Evolutionary conservation across 1,140 invertebrate species (phyloP), one percentile per base, ranked within the genome.

Genomic region (Mya arenaria): DNA sequence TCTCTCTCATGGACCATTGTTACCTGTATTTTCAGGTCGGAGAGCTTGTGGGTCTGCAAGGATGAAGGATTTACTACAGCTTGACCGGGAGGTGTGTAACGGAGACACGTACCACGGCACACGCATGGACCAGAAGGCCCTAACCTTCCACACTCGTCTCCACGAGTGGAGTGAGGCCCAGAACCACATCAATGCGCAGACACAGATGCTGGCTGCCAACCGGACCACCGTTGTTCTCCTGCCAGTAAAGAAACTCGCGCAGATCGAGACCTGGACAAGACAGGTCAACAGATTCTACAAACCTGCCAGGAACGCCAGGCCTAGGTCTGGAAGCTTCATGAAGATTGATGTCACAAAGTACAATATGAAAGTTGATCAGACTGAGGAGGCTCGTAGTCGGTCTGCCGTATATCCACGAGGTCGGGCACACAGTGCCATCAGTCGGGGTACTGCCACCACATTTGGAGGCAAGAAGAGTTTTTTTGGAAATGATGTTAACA

Each of bases 271-370:
- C 58, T 81, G 78, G 78, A 81, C 68, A 13, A 60, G 44, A 25
- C 58, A 81, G 17, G 78, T 81, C 8, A 81, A 81, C 41, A 41
- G 60, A 25, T 81, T 48, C 25, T 79, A 79, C 52, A 25, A 15
- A 37, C 75, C 75, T 25, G 36, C 41, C 19, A 65, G 34, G n/a
- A 32, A 8, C 23, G 5, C 39, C 23, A 55, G 75, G 44, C 75
- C 75, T 37, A 68, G 41, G 37, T 66, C 75, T 25, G 65, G 75
- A 39, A 79, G 65, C 41, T 79, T 79, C 32, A 79, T 79, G 75
- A 79, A 68, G 69, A 79, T 79, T 58, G 75, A 79, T 79, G 75
- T 79, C 23, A 68, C 63, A 39, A 79, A 79, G 30, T 79, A 69
- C 36, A 79, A 79, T 60, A 79, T 79, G 63, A 79, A 79, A 58